phyloP scores from a whole-genome alignment of 1,140 invertebrate genomes.

The Drosophila simulans region DNA sequence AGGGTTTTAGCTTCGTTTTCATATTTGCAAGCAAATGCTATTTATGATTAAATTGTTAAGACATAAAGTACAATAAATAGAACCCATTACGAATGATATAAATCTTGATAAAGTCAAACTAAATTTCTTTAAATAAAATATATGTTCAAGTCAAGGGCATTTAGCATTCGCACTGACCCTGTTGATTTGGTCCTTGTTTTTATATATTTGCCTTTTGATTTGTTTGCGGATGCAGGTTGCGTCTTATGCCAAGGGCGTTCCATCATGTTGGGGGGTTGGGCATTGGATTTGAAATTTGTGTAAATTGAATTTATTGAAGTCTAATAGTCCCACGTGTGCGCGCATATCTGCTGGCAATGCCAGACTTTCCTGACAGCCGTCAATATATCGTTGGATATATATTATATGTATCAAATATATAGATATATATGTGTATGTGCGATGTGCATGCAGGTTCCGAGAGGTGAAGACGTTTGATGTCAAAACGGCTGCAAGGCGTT shows the following conservation, averaged over 20 bases:
- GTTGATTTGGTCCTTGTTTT: constrained; percentile 15
- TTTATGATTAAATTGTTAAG: not conserved
- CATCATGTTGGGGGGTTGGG: constrained; percentile 29
- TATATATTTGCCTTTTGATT: constrained; percentile 67
- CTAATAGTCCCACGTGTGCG: constrained; percentile 74
- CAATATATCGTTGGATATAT: constrained; percentile 36
- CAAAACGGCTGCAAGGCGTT: constrained; percentile 74
- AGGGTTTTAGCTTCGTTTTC: not conserved
- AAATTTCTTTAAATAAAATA: not conserved
- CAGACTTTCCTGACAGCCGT: constrained; percentile 59
- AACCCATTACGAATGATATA: too few species aligned
- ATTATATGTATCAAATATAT: not conserved
- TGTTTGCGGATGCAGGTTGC: constrained; percentile 77
- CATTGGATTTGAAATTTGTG: constrained; percentile 76
- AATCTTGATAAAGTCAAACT: too few species aligned
- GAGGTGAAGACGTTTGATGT: constrained; percentile 79
- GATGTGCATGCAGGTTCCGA: constrained; percentile 13
- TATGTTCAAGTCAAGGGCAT: constrained; percentile 4
- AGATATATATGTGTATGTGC: not conserved
- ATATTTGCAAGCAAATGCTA: not conserved
- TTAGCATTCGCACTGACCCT: not conserved
- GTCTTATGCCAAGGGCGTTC: constrained; percentile 66
- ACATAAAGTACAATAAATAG: too few species aligned
- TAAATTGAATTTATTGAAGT: constrained; percentile 83
- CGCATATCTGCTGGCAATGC: constrained; percentile 53